Base-by-base conservation (phyloP, 2,888 invertebrate species). In the Sinhomidia bicolor region DNA sequence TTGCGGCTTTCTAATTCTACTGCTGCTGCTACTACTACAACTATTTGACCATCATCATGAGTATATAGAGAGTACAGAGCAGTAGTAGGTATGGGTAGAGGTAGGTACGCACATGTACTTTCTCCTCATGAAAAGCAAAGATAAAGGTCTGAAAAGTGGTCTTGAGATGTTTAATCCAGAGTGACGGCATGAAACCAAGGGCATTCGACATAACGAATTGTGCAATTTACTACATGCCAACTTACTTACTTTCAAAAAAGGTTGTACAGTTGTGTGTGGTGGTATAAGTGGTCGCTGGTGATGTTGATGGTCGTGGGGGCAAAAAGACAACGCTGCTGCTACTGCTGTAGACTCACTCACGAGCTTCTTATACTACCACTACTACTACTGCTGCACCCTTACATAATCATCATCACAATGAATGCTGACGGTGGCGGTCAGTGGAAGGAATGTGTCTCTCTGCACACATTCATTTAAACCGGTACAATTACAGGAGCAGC, bases 131-230 rank as follows among this genome's bases (percentile, higher is more conserved):
- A 85, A 20, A 68, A 54, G 36, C 12, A 26, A 54, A 86, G 86
- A 86, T 86, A 86, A 86, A 86, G 68, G 86, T 86, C 86, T 79
- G 80, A 68, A 80, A 85, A 89, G 85, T 89, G 89, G 85, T 89
- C 86, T 78, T 80, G 71, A 82, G 60, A 60, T 89, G 62, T 80
- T 89, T 89, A 89, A 89, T 89, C 89, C 85, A 89, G 82, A 89
- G 81, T 89, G 89, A 86, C 89, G 68, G 81, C 65, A 68, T 44
- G 54, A 76, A 84, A 82, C 82, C 87, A 82, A 87, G 87, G 87
- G 76, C 88, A 83, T 86, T 86, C 86, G 36, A 86, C 86, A 86
- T 86, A 80, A 86, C 80, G 86, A 86, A 86, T 86, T 71, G 86
- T 86, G 86, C 86, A 80, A 86, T 86, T 86, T 86, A 86, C 80